Evolutionary conservation across 2,888 invertebrate species (phyloP).

Genomic region (Tipula vernalis): DNA sequence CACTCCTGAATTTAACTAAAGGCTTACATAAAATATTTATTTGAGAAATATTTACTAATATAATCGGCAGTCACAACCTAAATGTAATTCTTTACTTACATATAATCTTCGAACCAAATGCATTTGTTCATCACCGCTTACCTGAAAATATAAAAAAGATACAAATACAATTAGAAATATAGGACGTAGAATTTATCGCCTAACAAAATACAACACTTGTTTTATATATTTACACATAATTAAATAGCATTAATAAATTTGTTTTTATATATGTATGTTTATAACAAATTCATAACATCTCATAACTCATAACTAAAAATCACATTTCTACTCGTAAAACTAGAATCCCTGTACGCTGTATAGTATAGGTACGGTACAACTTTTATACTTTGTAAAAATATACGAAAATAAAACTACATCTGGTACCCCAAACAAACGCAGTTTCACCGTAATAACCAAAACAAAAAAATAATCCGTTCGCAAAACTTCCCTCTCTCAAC

Average conservation of each 20-base stretch:
- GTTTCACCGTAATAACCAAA: not conserved
- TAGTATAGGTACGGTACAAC: not conserved
- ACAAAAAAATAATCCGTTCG: not conserved
- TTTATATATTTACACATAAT: not conserved
- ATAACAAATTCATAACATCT: not conserved
- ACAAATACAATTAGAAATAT: not conserved
- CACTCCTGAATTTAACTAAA: no score
- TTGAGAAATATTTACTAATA: no score
- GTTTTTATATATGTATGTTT: not conserved
- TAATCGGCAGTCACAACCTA: not conserved
- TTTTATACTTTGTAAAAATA: not conserved
- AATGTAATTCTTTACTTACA: not conserved
- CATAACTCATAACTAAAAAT: not conserved
- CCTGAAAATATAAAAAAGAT: not conserved
- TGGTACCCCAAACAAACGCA: not conserved
- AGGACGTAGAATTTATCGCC: not conserved
- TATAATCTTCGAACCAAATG: not conserved
- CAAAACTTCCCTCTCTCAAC: not conserved
- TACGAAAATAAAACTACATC: not conserved
- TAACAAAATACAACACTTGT: not conserved
- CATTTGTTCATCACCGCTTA: not conserved
- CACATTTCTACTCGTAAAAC: not conserved
- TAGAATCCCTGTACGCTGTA: not conserved
- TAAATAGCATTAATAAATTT: not conserved
- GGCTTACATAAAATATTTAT: no score